Percentiles rank a stretch among this genome's conserved stretches.
Conservation (phyloP, 2,888 invertebrate species). For the Malthinus flaveolus region DNA sequence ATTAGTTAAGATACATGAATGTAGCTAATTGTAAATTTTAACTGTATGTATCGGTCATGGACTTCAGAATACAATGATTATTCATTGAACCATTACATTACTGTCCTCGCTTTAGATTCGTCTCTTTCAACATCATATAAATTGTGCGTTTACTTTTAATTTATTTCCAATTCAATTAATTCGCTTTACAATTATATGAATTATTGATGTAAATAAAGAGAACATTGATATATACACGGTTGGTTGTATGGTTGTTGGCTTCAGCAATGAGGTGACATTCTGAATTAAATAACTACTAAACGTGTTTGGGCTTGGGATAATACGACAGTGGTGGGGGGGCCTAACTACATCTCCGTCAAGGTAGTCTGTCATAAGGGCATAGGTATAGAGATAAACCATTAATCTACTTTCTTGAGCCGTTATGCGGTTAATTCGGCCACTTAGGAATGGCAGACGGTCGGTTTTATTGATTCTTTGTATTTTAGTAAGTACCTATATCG, state of each 20-base stretch:
- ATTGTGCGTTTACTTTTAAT: conserved; percentile 2
- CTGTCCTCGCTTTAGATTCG: conserved; percentile 25
- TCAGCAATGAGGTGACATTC: no score
- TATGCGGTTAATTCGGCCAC: no score
- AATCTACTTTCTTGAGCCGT: no score
- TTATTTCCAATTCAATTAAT: conserved; percentile 4
- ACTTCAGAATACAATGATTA: conserved; percentile 24
- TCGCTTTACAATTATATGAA: neutral
- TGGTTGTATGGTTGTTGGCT: conserved; percentile 4
- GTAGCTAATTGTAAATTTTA: conserved; percentile 23
- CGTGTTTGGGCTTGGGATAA: no score
- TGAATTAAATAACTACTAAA: no score
- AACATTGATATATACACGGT: conserved; percentile 13
- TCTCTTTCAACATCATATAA: conserved; percentile 10
- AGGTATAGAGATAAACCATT: no score
- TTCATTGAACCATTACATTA: conserved; percentile 23
- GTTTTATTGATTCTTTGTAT: no score
- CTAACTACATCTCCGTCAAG: no score
- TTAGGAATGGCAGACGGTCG: no score
- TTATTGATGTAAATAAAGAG: neutral
- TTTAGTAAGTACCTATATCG: no score
- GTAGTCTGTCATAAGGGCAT: no score
- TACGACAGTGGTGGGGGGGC: no score
- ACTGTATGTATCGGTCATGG: conserved; percentile 26
- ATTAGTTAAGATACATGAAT: conserved; percentile 10